Percentiles rank a stretch among this genome's conserved stretches.
Conservation (phyloP, 2,797 vertebrate species). For the Lutra lutra region DNA sequence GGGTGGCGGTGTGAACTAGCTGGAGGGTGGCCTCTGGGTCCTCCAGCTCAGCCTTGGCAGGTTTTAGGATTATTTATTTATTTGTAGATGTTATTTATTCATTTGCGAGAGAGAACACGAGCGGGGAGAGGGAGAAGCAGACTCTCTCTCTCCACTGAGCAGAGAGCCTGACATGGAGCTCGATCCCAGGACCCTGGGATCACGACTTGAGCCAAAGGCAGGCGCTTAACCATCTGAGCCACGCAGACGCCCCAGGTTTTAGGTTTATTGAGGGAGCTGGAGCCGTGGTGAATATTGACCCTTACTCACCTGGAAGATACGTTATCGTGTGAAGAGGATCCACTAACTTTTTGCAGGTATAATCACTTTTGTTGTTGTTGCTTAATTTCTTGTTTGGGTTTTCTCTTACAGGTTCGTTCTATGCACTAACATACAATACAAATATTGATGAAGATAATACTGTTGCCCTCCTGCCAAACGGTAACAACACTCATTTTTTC, state of each 20-base stretch:
- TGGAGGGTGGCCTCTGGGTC: not conserved
- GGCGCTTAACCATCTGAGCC: not conserved
- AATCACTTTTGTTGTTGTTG: no score
- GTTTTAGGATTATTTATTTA: not conserved
- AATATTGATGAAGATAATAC: slow-evolving; percentile 94
- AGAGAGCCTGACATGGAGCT: not conserved
- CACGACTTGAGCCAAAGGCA: not conserved
- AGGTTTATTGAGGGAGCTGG: not conserved
- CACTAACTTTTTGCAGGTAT: not conserved
- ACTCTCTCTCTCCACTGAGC: not conserved
- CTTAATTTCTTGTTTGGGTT: slow-evolving; percentile 40
- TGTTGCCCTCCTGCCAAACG: slow-evolving; percentile 91
- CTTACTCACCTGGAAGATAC: not conserved
- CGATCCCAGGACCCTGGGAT: not conserved
- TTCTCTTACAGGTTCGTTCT: slow-evolving; percentile 88
- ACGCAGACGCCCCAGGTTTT: not conserved
- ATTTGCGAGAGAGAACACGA: not conserved
- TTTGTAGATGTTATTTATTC: not conserved
- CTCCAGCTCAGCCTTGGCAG: not conserved
- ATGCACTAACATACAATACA: slow-evolving; percentile 90
- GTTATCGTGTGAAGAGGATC: not conserved
- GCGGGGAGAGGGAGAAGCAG: not conserved
- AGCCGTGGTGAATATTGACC: not conserved
- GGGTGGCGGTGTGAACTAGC: not conserved
- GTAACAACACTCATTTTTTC: slow-evolving; percentile 84